These are phyloP conservation scores for Dorcus parallelipipedus DNA, from an alignment of 2,888 invertebrate genomes.

Conservation along the genomic window DNA sequence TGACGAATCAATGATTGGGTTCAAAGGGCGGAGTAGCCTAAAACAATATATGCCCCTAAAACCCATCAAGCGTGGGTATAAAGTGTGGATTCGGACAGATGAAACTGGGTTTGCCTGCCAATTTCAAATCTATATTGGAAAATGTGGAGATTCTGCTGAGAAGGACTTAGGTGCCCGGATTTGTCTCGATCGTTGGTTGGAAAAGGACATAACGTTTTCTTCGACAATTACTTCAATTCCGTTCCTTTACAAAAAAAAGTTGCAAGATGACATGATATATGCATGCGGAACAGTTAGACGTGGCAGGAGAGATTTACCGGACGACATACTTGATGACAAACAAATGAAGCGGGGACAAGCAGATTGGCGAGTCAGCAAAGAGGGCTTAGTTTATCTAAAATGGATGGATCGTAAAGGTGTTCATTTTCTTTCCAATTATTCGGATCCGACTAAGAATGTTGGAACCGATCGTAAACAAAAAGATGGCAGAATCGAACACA, in stretches of 20 bases:
- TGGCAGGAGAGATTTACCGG: slow-evolving; percentile 20
- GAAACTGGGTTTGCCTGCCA: too few species aligned
- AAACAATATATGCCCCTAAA: too few species aligned
- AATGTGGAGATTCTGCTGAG: slow-evolving; percentile 28
- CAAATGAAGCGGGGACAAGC: too few species aligned
- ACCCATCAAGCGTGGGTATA: too few species aligned
- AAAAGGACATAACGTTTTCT: slow-evolving; percentile 18
- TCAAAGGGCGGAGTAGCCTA: too few species aligned
- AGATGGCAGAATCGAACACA: not conserved
- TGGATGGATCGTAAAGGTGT: slow-evolving; percentile 10
- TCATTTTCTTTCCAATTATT: slow-evolving; percentile 7
- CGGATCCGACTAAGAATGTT: not conserved
- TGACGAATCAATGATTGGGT: too few species aligned
- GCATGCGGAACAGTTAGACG: slow-evolving; percentile 24
- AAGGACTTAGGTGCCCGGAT: slow-evolving; percentile 22
- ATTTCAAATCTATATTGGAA: slow-evolving; percentile 34
- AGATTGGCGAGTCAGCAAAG: slow-evolving; percentile 7
- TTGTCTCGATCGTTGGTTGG: slow-evolving; percentile 6
- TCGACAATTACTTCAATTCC: not conserved
- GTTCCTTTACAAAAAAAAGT: not conserved
- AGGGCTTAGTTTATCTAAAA: slow-evolving; percentile 11
- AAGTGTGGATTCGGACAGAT: too few species aligned
- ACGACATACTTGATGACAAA: slow-evolving; percentile 16
- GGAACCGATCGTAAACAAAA: not conserved
- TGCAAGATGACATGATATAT: slow-evolving; percentile 15